phyloP scores from a whole-genome alignment of 2,797 vertebrate species.

The Galaxias olidus region DNA sequence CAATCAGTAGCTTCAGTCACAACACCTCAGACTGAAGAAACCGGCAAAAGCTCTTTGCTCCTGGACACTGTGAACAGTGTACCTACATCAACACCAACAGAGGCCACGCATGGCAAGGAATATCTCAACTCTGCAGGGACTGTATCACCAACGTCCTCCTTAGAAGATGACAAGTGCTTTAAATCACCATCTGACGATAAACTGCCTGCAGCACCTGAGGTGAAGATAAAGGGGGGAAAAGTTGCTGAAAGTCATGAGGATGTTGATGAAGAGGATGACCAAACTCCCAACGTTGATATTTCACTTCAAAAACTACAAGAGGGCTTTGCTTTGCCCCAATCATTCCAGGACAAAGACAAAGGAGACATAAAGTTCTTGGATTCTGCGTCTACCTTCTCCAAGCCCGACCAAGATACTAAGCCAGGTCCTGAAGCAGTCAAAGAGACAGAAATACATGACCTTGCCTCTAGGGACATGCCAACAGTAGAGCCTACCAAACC shows the following conservation, averaged over 20 bases:
- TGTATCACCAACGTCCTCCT: slow-evolving; percentile 92
- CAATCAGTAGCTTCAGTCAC: slow-evolving; percentile 87
- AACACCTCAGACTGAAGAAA: slow-evolving; percentile 87
- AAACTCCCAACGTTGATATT: slow-evolving; percentile 80
- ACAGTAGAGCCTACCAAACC: slow-evolving; percentile 59
- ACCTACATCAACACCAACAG: slow-evolving; percentile 80
- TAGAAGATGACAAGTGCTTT: slow-evolving; percentile 92
- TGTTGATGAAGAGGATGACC: slow-evolving; percentile 79
- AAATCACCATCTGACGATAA: slow-evolving; percentile 89
- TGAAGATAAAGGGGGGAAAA: slow-evolving; percentile 59
- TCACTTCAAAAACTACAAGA: slow-evolving; percentile 81
- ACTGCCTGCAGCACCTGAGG: slow-evolving; percentile 73
- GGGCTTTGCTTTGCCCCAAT: slow-evolving; percentile 68
- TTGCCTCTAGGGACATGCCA: slow-evolving; percentile 53
- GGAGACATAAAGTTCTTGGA: slow-evolving; percentile 39
- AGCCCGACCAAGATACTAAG: slow-evolving; percentile 48
- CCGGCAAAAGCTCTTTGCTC: slow-evolving; percentile 81
- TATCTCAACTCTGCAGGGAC: slow-evolving; percentile 88
- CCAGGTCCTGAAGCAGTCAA: slow-evolving; percentile 52
- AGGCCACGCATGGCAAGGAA: slow-evolving; percentile 83
- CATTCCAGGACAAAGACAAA: slow-evolving; percentile 58
- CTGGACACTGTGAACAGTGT: slow-evolving; percentile 83
- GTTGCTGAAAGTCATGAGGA: slow-evolving; percentile 57
- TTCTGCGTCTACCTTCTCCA: slow-evolving; percentile 45
- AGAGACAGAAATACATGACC: slow-evolving; percentile 48